A percentile compares a stretch with the other conserved stretches of the same genome.
Conservation (phyloP, 2,113 vertebrate species). For the Gobius niger region DNA sequence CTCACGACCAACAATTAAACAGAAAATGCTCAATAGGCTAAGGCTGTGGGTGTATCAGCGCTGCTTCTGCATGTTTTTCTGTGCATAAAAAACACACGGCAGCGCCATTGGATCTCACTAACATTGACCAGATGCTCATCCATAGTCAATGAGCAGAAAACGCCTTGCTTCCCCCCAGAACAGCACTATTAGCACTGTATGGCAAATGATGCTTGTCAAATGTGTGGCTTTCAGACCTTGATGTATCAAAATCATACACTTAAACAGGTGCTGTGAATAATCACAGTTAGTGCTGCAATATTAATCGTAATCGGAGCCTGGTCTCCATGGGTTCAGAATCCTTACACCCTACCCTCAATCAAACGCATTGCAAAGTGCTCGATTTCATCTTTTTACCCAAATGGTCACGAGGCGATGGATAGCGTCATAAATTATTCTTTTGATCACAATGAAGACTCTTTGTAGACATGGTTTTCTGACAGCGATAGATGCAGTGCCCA, state of each 20-base stretch:
- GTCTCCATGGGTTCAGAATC: too few species aligned
- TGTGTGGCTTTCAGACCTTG: slow-evolving; percentile 20
- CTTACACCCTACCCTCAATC: too few species aligned
- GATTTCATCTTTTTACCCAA: background rate
- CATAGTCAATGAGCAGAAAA: slow-evolving; percentile 69
- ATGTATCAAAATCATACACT: slow-evolving; percentile 8
- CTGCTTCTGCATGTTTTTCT: slow-evolving; percentile 34
- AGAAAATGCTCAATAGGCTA: background rate
- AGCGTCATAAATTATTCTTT: slow-evolving; percentile 26
- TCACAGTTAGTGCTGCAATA: background rate
- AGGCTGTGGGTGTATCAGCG: slow-evolving; percentile 17
- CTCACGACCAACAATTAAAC: background rate
- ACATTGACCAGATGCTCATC: slow-evolving; percentile 72
- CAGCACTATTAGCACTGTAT: slow-evolving; percentile 27
- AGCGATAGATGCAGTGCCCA: slow-evolving; percentile 36
- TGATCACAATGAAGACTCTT: slow-evolving; percentile 17
- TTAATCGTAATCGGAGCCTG: slow-evolving; percentile 8
- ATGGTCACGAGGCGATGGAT: slow-evolving; percentile 9
- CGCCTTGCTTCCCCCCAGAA: slow-evolving; percentile 13
- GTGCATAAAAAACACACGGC: slow-evolving; percentile 32
- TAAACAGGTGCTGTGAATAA: slow-evolving; percentile 9
- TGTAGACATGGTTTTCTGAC: slow-evolving; percentile 23
- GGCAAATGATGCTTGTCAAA: slow-evolving; percentile 9
- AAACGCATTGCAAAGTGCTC: too few species aligned
- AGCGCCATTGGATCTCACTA: slow-evolving; percentile 47